phyloP scores from a whole-genome alignment of 2,888 invertebrate genomes.

The Aleiodes leptofemur region DNA sequence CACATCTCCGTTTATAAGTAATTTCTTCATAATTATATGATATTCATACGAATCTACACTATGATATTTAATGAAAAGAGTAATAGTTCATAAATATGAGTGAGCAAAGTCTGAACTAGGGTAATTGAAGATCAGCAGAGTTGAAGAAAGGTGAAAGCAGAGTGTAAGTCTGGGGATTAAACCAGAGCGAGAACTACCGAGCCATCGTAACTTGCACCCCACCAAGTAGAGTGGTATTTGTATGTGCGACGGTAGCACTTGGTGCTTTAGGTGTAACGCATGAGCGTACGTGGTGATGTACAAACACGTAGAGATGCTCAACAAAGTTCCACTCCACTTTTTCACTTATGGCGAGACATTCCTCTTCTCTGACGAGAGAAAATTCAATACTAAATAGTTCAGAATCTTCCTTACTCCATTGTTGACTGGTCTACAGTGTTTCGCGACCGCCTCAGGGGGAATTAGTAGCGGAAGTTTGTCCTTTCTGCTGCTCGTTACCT shows the following conservation, averaged over 20 bases:
- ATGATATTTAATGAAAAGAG: too few relatives aligned
- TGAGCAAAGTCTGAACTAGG: slow-evolving; percentile 12
- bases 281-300: slow-evolving; percentile 45
- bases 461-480: slow-evolving; percentile 36
- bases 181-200: slow-evolving; percentile 26
- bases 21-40: too few relatives aligned
- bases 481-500: slow-evolving; percentile 28
- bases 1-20: too few relatives aligned
- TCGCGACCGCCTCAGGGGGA: slow-evolving; percentile 25
- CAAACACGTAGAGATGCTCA: slow-evolving; percentile 32
- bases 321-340: slow-evolving; percentile 2
- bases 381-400: slow-evolving; percentile 14
- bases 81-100: too few relatives aligned
- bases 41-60: slow-evolving; percentile 17
- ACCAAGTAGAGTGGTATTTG: neutral
- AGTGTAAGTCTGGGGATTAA: slow-evolving; percentile 14
- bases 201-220: slow-evolving; percentile 33
- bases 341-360: slow-evolving; percentile 24
- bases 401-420: neutral
- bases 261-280: slow-evolving; percentile 40
- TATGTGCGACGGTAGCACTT: slow-evolving; percentile 4
- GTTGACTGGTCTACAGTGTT: slow-evolving; percentile 8
- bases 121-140: slow-evolving; percentile 23
- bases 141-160: slow-evolving; percentile 23
- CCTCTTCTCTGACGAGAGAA: neutral